Percentiles rank a stretch among this genome's conserved stretches.
phyloP scores from a whole-genome alignment of 2,888 invertebrate genomes.

The Brachypalpus laphriformis region DNA sequence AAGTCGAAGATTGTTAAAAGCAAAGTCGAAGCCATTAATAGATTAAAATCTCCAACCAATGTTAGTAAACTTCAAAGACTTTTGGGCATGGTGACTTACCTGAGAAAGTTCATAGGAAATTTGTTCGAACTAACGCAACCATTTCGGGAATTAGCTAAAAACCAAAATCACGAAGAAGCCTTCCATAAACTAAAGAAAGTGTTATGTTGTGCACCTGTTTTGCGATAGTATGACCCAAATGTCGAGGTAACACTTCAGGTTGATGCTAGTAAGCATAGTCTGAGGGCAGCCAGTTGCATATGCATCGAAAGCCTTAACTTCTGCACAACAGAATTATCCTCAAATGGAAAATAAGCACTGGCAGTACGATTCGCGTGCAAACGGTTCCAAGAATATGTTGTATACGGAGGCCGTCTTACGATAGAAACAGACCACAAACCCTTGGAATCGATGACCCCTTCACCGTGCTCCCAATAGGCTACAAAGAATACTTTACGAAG shows the following conservation, averaged over 20 bases:
- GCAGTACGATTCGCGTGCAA: conserved; percentile 48
- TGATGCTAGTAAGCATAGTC: conserved; percentile 61
- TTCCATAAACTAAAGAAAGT: conserved; percentile 46
- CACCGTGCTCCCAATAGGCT: conserved; percentile 58
- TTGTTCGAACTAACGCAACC: neutral
- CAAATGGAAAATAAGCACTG: conserved; percentile 32
- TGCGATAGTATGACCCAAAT: conserved; percentile 76
- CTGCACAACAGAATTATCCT: conserved; percentile 69
- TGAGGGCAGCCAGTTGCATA: conserved; percentile 79
- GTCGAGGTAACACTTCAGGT: conserved; percentile 75
- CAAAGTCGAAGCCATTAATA: neutral
- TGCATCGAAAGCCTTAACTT: conserved; percentile 76
- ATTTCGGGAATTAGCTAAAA: conserved; percentile 2
- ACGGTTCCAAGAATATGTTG: conserved; percentile 75
- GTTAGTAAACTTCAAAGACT: neutral
- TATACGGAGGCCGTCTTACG: conserved; percentile 54
- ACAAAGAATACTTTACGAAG: conserved; percentile 60
- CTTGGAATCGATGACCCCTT: conserved; percentile 71
- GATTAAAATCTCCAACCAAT: neutral
- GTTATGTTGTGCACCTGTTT: conserved; percentile 69
- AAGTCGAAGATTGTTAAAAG: neutral
- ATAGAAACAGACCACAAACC: conserved; percentile 75
- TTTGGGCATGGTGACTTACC: conserved; percentile 10
- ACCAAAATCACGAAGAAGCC: conserved; percentile 44
- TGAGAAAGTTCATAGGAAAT: neutral